Conservation (phyloP, 1,140 invertebrate genomes). For the Neodiprion virginianus region DNA sequence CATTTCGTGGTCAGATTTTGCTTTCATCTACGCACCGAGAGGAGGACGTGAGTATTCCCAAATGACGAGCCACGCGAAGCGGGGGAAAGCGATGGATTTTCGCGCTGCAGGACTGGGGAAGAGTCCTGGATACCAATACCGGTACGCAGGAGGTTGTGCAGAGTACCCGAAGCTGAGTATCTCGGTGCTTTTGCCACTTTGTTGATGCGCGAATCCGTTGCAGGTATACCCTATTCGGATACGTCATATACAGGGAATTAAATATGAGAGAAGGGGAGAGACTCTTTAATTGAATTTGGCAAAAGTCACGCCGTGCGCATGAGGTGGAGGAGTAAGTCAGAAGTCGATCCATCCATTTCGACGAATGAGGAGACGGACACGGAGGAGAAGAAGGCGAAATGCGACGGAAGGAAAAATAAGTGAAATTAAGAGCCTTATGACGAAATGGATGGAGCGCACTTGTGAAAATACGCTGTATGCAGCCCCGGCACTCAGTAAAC, state of each 20-base stretch:
- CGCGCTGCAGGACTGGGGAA: background rate
- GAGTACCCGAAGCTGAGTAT: slow-evolving; percentile 10
- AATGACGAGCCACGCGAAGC: slow-evolving; percentile 35
- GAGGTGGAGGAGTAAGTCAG: no score
- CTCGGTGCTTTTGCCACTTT: slow-evolving; percentile 16
- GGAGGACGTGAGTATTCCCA: slow-evolving; percentile 56
- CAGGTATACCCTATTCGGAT: slow-evolving; percentile 5
- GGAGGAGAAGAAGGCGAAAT: background rate
- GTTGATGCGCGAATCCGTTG: slow-evolving; percentile 14
- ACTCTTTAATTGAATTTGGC: no score
- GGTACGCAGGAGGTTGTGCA: background rate
- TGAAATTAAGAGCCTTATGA: background rate
- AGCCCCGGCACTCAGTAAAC: background rate
- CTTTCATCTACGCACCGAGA: slow-evolving; percentile 53
- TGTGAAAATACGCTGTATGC: background rate
- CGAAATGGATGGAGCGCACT: background rate
- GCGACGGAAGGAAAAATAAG: background rate
- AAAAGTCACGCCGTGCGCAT: no score
- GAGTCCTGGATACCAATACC: background rate
- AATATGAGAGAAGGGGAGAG: background rate
- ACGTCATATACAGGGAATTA: slow-evolving; percentile 13
- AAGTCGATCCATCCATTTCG: background rate
- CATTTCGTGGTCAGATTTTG: slow-evolving; percentile 54
- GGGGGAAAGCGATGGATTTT: slow-evolving; percentile 32
- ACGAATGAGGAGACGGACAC: background rate